Base-by-base conservation (phyloP, 2,888 invertebrate genomes). In the Drosophila putrida region DNA sequence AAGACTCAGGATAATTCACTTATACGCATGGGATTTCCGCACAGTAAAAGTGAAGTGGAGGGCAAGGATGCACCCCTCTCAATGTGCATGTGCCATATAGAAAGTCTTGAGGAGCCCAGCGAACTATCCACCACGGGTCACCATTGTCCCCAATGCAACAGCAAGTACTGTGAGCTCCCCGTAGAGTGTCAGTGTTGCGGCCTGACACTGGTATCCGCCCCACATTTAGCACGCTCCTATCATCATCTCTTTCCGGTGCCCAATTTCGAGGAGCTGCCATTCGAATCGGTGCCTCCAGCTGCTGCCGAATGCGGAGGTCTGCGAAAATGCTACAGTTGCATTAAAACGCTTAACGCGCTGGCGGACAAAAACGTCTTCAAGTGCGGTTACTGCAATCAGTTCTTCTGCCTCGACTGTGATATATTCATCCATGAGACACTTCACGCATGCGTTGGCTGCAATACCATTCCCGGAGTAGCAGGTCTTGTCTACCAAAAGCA, bases 151-250 rank as follows among this genome's bases (percentile, higher is more conserved):
- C 98, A 99, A 92, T 99, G 99, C 93, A 96, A 96, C 85, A 97
- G 98, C 93, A 98, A 99, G 93, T 99, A 99, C 93, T 99, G 99
- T 93, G 98, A 99, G 92, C 94, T 99, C 86, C 99, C 99, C 0
- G 97, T 98, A 4, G 99, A 99, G 93, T 99, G 99, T 91, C 95
- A 97, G 89, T 96, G 97, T 9, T 99, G 99, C 93, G 98, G 98
- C 0, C 94, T 99, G 67, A 99, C 98, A 5, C 93, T 99, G 50
- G 99, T 99, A 11, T 98, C 99, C 0, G 99, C 99, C 1, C 99
- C 99, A 25, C 99, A 99, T 93, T 94, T 99, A 54, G 99, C 99
- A 4, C 95, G 99, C 75, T 98, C 99, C 0, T 99, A 99, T 92
- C 99, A 99, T 91, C 99, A 99, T 93, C 94, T 99, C 71, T 98